A percentile compares a stretch with the other conserved stretches of the same genome.
These are phyloP conservation scores for Xylocampa areola DNA, from an alignment of 2,888 invertebrate genomes.

Conservation along the genomic window DNA sequence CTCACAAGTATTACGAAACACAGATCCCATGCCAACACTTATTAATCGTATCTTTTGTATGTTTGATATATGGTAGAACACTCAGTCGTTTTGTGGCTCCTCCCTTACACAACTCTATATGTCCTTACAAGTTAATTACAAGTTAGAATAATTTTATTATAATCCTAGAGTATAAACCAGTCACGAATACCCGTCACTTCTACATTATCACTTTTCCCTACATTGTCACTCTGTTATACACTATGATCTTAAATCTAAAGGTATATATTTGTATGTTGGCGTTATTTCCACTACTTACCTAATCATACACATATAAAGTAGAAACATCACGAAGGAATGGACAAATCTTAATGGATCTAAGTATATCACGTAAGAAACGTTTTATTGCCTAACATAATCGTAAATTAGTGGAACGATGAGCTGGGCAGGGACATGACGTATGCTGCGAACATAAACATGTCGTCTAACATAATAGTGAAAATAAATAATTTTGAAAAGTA, in stretches of 20 bases:
- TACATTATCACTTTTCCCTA: conserved; percentile 69
- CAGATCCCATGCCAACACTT: conserved; percentile 33
- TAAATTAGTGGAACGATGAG: conserved; percentile 57
- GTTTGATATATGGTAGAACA: conserved; percentile 49
- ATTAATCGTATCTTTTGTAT: conserved; percentile 37
- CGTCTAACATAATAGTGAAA: neutral
- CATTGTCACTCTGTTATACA: conserved; percentile 61
- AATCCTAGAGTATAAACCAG: conserved; percentile 70
- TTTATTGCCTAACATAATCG: conserved; percentile 64
- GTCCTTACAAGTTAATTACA: conserved; percentile 43
- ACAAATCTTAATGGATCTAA: conserved; percentile 51
- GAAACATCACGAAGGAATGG: conserved; percentile 48
- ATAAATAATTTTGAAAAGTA: neutral
- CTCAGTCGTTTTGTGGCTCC: conserved; percentile 49
- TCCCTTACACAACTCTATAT: conserved; percentile 32
- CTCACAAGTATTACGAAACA: conserved; percentile 39
- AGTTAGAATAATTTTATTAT: conserved; percentile 51
- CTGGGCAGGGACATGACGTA: conserved; percentile 44
- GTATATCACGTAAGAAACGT: conserved; percentile 50
- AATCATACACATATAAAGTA: conserved; percentile 47
- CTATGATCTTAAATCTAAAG: conserved; percentile 59
- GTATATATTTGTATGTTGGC: conserved; percentile 66
- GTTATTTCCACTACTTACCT: conserved; percentile 61
- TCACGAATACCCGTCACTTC: conserved; percentile 68
- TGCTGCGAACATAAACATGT: conserved; percentile 10